Percentiles rank a stretch among this genome's conserved stretches.
These are phyloP conservation scores for Rhagium mordax DNA, from an alignment of 2,888 invertebrate genomes.

Conservation along the genomic window DNA sequence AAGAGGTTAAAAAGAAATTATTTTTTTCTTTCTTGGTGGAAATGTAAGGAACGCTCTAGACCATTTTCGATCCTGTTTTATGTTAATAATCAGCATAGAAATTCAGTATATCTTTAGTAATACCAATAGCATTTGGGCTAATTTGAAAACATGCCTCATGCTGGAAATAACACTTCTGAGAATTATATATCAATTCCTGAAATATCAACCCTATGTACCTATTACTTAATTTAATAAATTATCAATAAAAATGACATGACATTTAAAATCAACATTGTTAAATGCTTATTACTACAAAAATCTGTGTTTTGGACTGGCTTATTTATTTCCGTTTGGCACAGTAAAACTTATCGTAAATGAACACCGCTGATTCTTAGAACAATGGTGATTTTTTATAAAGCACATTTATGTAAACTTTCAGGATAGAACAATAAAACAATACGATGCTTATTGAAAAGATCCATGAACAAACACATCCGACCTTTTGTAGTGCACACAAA, in stretches of 20 bases:
- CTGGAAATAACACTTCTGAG: too few species aligned
- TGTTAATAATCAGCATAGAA: not conserved
- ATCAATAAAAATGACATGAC: too few species aligned
- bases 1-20: slow-evolving; percentile 7
- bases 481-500: not conserved
- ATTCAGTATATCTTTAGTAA: too few species aligned
- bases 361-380: not conserved
- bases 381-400: not conserved
- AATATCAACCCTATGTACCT: too few species aligned
- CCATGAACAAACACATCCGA: not conserved
- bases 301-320: too few species aligned
- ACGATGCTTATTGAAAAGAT: not conserved
- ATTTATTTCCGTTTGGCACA: too few species aligned
- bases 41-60: slow-evolving; percentile 16
- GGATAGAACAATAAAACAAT: not conserved
- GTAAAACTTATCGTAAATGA: not conserved
- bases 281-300: too few species aligned
- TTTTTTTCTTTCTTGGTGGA: slow-evolving; percentile 24
- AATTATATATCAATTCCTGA: too few species aligned
- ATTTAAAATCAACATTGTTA: too few species aligned
- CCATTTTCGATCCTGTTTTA: not conserved
- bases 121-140: too few species aligned
- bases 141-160: too few species aligned
- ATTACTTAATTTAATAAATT: too few species aligned
- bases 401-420: not conserved